A percentile compares a stretch with the other conserved stretches of the same genome.
Conservation (phyloP, 2,797 vertebrate genomes). For the Sebastes nivosus region DNA sequence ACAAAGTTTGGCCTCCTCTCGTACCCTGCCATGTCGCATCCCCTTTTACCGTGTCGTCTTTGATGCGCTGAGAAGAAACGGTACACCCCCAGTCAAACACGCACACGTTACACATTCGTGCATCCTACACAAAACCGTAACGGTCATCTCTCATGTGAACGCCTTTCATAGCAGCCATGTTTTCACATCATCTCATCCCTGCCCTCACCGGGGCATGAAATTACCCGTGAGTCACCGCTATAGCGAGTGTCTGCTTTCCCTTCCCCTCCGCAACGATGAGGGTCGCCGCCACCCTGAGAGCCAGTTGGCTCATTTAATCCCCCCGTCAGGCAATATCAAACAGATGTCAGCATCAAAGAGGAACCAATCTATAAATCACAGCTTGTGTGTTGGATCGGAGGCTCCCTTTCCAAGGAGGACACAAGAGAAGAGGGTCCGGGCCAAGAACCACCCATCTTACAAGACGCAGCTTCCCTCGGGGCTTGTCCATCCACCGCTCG, state of each 20-base stretch:
- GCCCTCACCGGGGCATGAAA: conserved; percentile 56
- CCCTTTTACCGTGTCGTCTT: conserved; percentile 15
- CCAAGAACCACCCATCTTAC: conserved; percentile 82
- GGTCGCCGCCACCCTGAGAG: conserved; percentile 70
- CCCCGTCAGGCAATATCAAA: conserved; percentile 78
- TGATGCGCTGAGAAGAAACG: conserved; percentile 21
- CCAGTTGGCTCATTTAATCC: conserved; percentile 76
- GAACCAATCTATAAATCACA: conserved; percentile 80
- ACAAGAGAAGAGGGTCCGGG: conserved; percentile 72
- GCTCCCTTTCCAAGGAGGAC: conserved; percentile 70
- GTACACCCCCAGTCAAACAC: neutral
- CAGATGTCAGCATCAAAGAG: conserved; percentile 84
- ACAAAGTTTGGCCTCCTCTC: conserved; percentile 24
- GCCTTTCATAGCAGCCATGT: conserved; percentile 42
- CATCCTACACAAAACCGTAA: conserved; percentile 18
- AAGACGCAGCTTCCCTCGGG: conserved; percentile 76
- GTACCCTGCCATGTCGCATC: conserved; percentile 10
- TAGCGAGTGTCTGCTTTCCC: conserved; percentile 63
- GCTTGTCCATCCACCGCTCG: conserved; percentile 73
- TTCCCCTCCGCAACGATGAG: conserved; percentile 62
- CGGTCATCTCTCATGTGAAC: conserved; percentile 35
- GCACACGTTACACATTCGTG: conserved; percentile 1
- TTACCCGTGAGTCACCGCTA: conserved; percentile 69
- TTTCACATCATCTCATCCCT: conserved; percentile 59
- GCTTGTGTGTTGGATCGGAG: conserved; percentile 75